Base-by-base conservation (phyloP, 2,113 vertebrate genomes). In the Poeciliopsis occidentalis region DNA sequence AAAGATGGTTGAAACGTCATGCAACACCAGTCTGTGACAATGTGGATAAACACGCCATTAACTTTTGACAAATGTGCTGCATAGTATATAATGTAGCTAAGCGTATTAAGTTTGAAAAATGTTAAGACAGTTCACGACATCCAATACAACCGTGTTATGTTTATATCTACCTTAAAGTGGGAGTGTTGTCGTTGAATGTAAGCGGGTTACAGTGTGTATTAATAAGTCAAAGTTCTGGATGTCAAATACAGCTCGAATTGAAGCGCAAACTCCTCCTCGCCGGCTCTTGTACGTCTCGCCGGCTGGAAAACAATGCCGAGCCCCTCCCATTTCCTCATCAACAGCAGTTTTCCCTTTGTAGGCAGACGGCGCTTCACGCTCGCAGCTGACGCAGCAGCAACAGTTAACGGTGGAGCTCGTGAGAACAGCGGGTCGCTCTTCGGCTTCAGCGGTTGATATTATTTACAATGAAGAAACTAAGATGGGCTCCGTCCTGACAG, bases 381-480 rank as follows among this genome's bases (percentile, higher is more conserved):
- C n/a, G n/a, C 32, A 41, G 41, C 87, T 89, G 90, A 80, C 81
- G 80, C 83, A 85, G 85, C 84, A 81, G 80, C 80, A 76, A 39
- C 86, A 64, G 75, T 61, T 69, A 84, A 76, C 62, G 39, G 67
- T 60, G 57, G 69, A 62, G 24, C 70, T 61, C 62, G n/a, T 88
- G 86, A 79, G 51, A 10, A n/a, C 19, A n/a, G 22, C 51, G 86
- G 86, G 84, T 91, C 41, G 63, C 70, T 64, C 34, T 19, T 34
- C 71, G 51, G 30, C 65, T 78, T 84, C n/a, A 34, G 27, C 51
- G 60, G 44, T 69, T 66, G n/a, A 64, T 32, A 30, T 68, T 32
- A n/a, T 82, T 79, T 60, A 89, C 80, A 74, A 95, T 95, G 94
- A 91, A 90, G 75, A 89, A 79, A 78, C 75, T 88, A 70, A 87